Conservation (phyloP, 2,113 vertebrate species). For the Phyllostomus discolor region DNA sequence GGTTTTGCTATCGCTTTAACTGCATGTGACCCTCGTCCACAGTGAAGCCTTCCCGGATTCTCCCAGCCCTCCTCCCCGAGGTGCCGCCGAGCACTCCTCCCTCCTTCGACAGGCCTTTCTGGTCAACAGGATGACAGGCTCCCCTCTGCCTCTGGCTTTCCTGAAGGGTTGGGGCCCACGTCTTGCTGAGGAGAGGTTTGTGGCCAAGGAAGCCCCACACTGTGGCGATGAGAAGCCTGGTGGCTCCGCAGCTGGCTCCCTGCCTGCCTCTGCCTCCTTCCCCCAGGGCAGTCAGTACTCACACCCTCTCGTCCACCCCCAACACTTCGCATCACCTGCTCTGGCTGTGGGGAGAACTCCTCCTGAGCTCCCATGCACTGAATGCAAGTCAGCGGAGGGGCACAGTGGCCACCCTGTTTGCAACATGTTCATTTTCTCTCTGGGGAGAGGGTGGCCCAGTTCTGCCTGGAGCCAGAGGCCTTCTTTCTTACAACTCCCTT, state of each 20-base stretch:
- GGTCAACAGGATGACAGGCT: background rate
- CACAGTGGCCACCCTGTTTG: background rate
- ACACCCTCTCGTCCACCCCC: background rate
- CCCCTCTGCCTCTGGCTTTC: background rate
- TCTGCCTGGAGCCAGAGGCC: background rate
- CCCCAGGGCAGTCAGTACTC: background rate
- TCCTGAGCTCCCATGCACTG: rapidly evolving
- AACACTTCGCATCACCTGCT: background rate
- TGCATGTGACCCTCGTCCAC: background rate
- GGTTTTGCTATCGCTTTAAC: background rate
- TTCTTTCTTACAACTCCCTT: background rate
- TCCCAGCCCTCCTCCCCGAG: background rate
- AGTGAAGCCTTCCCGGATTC: background rate
- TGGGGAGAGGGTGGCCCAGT: background rate
- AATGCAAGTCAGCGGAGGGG: background rate
- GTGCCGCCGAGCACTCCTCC: background rate
- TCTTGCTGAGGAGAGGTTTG: background rate
- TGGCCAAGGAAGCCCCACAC: background rate
- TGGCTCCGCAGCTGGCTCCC: background rate
- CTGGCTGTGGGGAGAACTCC: background rate
- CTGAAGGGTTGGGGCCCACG: background rate
- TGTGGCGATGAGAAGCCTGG: background rate
- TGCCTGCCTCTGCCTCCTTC: background rate
- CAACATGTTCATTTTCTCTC: background rate
- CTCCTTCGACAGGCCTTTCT: no score